Conservation (phyloP, 2,888 invertebrate species). For the Celastrina argiolus region DNA sequence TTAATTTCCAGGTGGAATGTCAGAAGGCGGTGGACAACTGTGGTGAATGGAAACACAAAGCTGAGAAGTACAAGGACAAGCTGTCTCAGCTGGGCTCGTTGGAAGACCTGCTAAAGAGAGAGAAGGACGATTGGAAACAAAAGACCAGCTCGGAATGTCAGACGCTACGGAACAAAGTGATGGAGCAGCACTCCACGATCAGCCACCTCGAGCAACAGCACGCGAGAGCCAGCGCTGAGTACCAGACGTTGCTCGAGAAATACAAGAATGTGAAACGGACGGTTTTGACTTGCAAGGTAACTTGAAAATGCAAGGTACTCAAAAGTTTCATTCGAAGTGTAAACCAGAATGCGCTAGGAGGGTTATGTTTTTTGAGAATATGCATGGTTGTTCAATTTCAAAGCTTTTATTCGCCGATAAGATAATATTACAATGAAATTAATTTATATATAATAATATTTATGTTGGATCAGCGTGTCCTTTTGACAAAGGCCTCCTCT, state of each 20-base stretch:
- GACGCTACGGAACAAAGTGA: slow-evolving; percentile 60
- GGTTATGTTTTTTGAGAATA: no score
- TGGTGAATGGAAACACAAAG: slow-evolving; percentile 57
- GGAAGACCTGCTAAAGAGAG: slow-evolving; percentile 56
- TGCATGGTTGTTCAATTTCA: no score
- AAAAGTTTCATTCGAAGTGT: no score
- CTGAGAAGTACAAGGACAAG: slow-evolving; percentile 60
- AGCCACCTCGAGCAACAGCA: slow-evolving; percentile 59
- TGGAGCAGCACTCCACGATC: slow-evolving; percentile 64
- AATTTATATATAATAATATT: no score
- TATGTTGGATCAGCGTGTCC: no score
- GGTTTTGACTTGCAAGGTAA: slow-evolving; percentile 80
- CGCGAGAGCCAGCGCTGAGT: slow-evolving; percentile 57
- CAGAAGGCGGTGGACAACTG: slow-evolving; percentile 56
- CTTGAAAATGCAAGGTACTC: no score
- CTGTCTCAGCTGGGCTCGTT: slow-evolving; percentile 52
- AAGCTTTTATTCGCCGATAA: no score
- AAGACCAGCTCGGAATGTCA: slow-evolving; percentile 53
- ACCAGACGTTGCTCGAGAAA: slow-evolving; percentile 74
- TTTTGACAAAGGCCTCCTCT: no score
- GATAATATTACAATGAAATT: no score
- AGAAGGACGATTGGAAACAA: slow-evolving; percentile 61
- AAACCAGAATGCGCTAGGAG: no score
- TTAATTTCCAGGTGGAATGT: slow-evolving; percentile 46
- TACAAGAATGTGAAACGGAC: slow-evolving; percentile 81